Evolutionary conservation across 2,797 vertebrate species (phyloP).

Genomic region (Poecilia velifera): DNA sequence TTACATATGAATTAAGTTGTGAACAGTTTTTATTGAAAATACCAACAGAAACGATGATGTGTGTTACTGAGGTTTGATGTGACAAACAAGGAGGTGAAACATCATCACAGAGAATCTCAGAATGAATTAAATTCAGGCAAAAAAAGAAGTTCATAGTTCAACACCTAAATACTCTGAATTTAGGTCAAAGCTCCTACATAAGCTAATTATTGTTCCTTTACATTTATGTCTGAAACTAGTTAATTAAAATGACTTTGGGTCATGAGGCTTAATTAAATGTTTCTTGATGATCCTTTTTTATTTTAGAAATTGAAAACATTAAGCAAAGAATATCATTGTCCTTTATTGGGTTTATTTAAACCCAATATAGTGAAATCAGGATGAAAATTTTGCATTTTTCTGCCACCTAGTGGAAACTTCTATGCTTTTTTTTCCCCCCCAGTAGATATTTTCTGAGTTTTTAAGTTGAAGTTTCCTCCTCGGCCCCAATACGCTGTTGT

Average conservation of each 20-base stretch:
- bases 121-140: background rate
- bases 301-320: background rate
- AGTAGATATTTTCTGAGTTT: too few species aligned
- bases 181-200: background rate
- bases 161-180: background rate
- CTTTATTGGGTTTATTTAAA: background rate
- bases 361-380: background rate
- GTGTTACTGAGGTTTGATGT: background rate
- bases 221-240: background rate
- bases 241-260: background rate
- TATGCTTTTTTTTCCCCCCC: too few species aligned
- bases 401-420: background rate
- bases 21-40: background rate
- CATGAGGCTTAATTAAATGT: background rate
- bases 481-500: too few species aligned
- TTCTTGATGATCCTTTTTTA: background rate
- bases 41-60: background rate
- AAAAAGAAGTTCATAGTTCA: background rate
- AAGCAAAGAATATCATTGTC: background rate
- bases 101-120: too few species aligned
- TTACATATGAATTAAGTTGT: conserved; percentile 43
- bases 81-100: too few species aligned
- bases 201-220: background rate
- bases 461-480: too few species aligned
- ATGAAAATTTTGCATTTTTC: background rate